Percentiles rank a stretch among this genome's conserved stretches.
Conservation (phyloP, 2,113 vertebrate species). For the Spheniscus mendiculus region DNA sequence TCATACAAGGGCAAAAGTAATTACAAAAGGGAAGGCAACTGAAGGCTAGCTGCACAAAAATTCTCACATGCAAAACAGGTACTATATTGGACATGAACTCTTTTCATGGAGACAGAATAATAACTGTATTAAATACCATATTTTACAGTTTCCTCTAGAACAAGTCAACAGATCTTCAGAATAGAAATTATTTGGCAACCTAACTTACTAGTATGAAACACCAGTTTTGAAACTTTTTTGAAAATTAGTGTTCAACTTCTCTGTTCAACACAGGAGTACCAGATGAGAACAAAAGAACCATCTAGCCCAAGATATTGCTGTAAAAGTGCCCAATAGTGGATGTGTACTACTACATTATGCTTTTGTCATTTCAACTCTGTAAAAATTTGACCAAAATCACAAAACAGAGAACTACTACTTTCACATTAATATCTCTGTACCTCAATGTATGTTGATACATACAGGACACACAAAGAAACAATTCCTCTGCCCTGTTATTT, state of each 20-base stretch:
- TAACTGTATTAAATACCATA: background rate
- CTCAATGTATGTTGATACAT: background rate
- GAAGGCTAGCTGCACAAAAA: background rate
- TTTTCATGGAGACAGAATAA: background rate
- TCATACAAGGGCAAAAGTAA: background rate
- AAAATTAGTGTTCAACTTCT: background rate
- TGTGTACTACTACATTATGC: background rate
- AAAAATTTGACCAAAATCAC: background rate
- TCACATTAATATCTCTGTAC: background rate
- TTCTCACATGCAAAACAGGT: background rate
- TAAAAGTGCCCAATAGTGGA: background rate
- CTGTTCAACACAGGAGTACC: background rate
- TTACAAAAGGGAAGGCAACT: background rate
- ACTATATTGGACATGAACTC: background rate
- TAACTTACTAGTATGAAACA: background rate
- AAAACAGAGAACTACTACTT: background rate
- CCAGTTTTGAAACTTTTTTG: background rate
- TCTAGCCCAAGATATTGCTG: background rate
- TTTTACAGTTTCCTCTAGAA: background rate
- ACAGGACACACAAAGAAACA: background rate
- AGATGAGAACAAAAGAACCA: background rate
- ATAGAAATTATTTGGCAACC: background rate
- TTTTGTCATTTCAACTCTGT: background rate
- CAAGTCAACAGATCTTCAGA: background rate
- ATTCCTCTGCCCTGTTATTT: background rate